Conservation (phyloP, 1,140 invertebrate species). For the Fopius arisanus region DNA sequence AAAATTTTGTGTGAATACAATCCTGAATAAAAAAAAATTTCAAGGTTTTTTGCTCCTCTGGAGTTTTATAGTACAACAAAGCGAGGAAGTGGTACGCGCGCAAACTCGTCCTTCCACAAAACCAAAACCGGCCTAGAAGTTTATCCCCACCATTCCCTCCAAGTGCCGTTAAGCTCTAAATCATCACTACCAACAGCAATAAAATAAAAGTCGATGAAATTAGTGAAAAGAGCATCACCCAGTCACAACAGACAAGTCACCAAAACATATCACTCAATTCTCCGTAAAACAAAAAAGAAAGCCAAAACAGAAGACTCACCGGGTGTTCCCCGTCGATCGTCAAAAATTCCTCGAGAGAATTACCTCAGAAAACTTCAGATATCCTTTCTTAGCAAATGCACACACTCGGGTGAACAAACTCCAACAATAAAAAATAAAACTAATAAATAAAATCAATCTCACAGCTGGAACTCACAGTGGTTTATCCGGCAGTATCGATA, state of each 20-base stretch:
- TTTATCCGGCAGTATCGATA: neutral
- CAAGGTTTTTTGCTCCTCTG: neutral
- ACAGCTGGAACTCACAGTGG: neutral
- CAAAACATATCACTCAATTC: too few relatives aligned
- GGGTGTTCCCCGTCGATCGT: neutral
- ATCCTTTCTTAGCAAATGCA: neutral
- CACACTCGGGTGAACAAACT: too few relatives aligned
- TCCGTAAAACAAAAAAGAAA: neutral
- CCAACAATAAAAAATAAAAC: too few relatives aligned
- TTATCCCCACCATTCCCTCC: neutral
- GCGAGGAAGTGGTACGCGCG: slow-evolving; percentile 17
- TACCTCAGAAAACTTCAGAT: neutral
- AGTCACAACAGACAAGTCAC: too few relatives aligned
- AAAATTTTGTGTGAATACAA: too few relatives aligned
- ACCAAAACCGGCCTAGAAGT: neutral
- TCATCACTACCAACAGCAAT: neutral
- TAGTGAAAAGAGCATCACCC: neutral
- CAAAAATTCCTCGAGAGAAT: neutral
- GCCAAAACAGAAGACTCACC: too few relatives aligned
- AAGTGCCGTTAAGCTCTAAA: slow-evolving; percentile 14
- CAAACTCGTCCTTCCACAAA: slow-evolving; percentile 17
- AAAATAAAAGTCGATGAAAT: neutral
- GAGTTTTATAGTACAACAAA: neutral
- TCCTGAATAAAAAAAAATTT: neutral
- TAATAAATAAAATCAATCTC: too few relatives aligned